A percentile compares a stretch with the other conserved stretches of the same genome.
These are phyloP conservation scores for Agrochola macilenta DNA, from an alignment of 2,888 invertebrate species.

Conservation along the genomic window DNA sequence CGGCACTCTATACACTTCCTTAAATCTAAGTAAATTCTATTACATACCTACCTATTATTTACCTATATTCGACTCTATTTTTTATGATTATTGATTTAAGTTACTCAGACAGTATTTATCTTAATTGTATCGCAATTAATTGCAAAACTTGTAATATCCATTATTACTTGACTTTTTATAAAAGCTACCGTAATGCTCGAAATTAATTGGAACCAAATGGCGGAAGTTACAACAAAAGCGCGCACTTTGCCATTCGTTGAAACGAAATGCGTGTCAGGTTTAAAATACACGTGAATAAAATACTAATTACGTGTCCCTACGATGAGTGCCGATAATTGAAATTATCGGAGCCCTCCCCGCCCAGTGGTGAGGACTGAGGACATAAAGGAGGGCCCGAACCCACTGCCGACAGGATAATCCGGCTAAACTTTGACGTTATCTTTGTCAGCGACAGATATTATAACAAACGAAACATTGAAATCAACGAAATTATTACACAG, in stretches of 20 bases:
- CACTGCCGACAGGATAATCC: constrained; percentile 71
- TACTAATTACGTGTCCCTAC: constrained; percentile 71
- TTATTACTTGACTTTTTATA: constrained; percentile 14
- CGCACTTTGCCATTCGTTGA: constrained; percentile 31
- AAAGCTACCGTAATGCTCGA: constrained; percentile 1
- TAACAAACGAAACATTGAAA: constrained; percentile 72
- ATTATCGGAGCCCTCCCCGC: constrained; percentile 68
- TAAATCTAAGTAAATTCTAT: background rate
- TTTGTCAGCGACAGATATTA: constrained; percentile 72
- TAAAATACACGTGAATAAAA: constrained; percentile 69
- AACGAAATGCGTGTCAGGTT: constrained; percentile 51
- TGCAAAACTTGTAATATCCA: background rate
- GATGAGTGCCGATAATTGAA: constrained; percentile 79
- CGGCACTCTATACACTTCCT: background rate
- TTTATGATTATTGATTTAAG: constrained; percentile 6
- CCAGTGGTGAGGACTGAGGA: constrained; percentile 61
- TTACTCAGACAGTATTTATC: background rate
- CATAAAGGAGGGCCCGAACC: constrained; percentile 70
- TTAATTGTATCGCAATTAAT: constrained; percentile 8
- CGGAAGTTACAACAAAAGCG: constrained; percentile 30
- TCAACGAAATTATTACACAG: constrained; percentile 64
- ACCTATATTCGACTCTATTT: background rate
- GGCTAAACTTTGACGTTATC: constrained; percentile 75
- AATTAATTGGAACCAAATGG: constrained; percentile 39
- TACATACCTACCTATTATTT: background rate